Evolutionary conservation across 2,797 vertebrate genomes (phyloP).

Genomic region (Crax fasciolata): DNA sequence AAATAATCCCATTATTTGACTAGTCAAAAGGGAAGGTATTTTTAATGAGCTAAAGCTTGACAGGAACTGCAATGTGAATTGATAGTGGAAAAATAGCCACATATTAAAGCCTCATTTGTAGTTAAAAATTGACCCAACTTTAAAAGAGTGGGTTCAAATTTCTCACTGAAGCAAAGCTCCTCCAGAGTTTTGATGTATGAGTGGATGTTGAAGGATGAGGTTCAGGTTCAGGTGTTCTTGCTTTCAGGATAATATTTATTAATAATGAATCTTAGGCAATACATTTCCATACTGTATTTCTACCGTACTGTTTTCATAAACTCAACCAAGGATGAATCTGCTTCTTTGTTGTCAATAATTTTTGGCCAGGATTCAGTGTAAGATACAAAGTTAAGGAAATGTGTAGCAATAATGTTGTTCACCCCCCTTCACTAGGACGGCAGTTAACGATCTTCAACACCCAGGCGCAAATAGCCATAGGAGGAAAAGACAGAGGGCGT

Average conservation of each 20-base stretch:
- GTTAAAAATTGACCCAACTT: neutral
- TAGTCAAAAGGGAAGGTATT: conserved; percentile 2
- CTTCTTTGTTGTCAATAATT: conserved; percentile 50
- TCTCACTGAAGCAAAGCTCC: neutral
- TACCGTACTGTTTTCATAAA: conserved; percentile 15
- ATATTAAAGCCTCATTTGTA: conserved; percentile 31
- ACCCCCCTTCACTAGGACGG: conserved; percentile 90
- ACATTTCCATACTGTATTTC: conserved; percentile 27
- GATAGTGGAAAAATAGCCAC: conserved; percentile 29
- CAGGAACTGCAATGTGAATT: neutral
- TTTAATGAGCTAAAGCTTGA: conserved; percentile 6
- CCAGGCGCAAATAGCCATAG: conserved; percentile 95
- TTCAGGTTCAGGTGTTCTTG: conserved; percentile 18
- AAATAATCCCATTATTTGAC: neutral
- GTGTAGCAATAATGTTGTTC: conserved; percentile 82
- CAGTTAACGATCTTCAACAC: conserved; percentile 99
- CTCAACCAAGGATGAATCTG: conserved; percentile 64
- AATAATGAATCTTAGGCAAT: neutral
- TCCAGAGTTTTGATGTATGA: neutral
- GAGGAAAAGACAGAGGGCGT: conserved; percentile 92
- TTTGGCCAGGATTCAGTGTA: conserved; percentile 43
- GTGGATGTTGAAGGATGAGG: neutral
- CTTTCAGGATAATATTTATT: conserved; percentile 15
- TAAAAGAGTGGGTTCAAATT: conserved; percentile 13
- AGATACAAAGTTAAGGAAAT: conserved; percentile 48